Evolutionary conservation across 2,113 vertebrate species (phyloP), one percentile per base, ranked within the genome.

Genomic region (Halcyon senegalensis): DNA sequence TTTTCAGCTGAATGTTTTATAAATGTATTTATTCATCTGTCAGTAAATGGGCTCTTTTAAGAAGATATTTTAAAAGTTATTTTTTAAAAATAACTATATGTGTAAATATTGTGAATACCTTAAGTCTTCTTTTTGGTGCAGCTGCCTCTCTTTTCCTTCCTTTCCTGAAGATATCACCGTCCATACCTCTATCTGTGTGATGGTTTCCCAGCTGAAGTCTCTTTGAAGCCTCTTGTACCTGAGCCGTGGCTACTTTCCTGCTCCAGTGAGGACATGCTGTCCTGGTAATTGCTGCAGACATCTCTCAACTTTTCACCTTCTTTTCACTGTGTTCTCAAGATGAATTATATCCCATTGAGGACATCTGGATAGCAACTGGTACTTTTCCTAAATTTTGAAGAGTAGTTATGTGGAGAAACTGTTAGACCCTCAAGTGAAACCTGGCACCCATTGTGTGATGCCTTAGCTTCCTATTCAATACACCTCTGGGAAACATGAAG

Each of bases 281-380:
- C 51, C 60, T 53, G 7, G 9, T 25, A 50, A 8, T 35, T 19
- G 7, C 35, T 80, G 18, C 18, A 83, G 60, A 18, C 0, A 11
- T 53, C 41, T 10, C 37, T 43, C 55, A 64, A 19, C 7, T 90
- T 51, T 21, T n/a, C 10, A 62, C 8, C 11, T 64, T 64, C 20
- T 15, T 68, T 39, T 63, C 11, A 7, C 41, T 59, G 13, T 35
- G 27, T 63, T 67, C 41, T 48, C 16, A 83, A 66, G 72, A 63
- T 15, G 33, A 39, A 0, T 5, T 55, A 7, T 33, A 50, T 39
- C 5, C 43, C 3, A 1, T 10, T 1, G 5, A 62, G 41, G 44
- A 43, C 19, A 67, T 37, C 25, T 70, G 50, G 25, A 31, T 19
- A 62, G 23, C 13, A 78, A 28, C 1, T 50, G 3, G 7, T 37